Evolutionary conservation across 2,888 invertebrate genomes (phyloP), one percentile per base, ranked within the genome.

Genomic region (Petrolisthes cinctipes): DNA sequence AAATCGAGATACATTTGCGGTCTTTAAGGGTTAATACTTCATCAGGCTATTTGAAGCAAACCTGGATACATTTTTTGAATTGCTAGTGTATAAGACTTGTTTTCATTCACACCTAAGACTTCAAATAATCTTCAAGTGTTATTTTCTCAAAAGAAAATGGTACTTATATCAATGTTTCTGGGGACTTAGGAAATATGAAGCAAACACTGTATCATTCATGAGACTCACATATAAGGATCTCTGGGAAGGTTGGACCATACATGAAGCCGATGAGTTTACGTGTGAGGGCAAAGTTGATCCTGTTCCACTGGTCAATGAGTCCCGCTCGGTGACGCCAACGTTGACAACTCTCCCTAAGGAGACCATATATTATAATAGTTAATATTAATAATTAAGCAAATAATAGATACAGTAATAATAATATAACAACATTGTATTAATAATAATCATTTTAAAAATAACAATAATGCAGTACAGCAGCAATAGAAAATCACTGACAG

Each of bases 271-370:
- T 94, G 82, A 98, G 94, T 76, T 96, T 94, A 1, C 97, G 96
- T 0, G 98, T 98, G 88, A 99, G 94, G 1, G 97, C 96, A 82
- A 98, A 94, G 93, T 97, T 98, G 61, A 98, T 97, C 90, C 97
- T 95, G 93, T 97, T 97, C 98, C 98, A 98, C 92, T 99, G 98
- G 92, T 97, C 97, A 54, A 98, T 95, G 7, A 99, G 94, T 66
- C 98, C 97, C 89, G 97, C 95, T 89, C 98, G 95, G 94, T 99
- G 99, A 14, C 99, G 95, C 98, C 99, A 99, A 92, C 96, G 96
- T 92, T 96, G 95, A 93, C 98, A 98, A 92, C 97, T 97, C 93
- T 98, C 97, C 91, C 97, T 91, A 90, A 5, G n/a, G 73, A 73
- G 75, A 9, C 76, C 9, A 14, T 37, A 17, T 53, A 17, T 54